Base-by-base conservation (phyloP, 2,797 vertebrate genomes). In the Knipowitschia caucasica region DNA sequence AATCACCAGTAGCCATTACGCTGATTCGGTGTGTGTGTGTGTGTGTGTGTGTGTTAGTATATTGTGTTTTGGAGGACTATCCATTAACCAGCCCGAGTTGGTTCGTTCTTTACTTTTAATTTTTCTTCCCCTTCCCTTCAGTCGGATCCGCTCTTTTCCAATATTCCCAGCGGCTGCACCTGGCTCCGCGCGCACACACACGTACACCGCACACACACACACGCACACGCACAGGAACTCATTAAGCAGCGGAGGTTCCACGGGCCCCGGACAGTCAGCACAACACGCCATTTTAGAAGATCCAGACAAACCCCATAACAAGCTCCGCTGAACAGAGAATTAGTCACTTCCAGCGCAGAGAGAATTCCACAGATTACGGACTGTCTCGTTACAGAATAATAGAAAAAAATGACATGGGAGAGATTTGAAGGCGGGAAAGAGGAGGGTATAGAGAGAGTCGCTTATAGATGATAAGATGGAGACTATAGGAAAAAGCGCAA, bases 21-120 rank as follows among this genome's bases (percentile, higher is more conserved):
- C n/a, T n/a, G n/a, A n/a, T n/a, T n/a, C n/a, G n/a, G n/a, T n/a
- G n/a, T n/a, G n/a, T n/a, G n/a, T n/a, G n/a, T n/a, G n/a, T n/a
- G n/a, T n/a, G n/a, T n/a, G n/a, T n/a, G n/a, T n/a, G n/a, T n/a
- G n/a, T n/a, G n/a, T n/a, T n/a, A n/a, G n/a, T n/a, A n/a, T n/a
- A n/a, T n/a, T n/a, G n/a, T n/a, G 62, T 83, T 88, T 82, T 45
- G 61, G 67, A 8, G 34, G 64, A 75, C 60, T 68, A 78, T 81
- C 64, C 76, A 84, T 81, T 82, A 81, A 80, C 66, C 64, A 56
- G 61, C 54, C 4, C 20, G 3, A 31, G 11, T 43, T 46, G 14
- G 6, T 56, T 42, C 12, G 8, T 64, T 60, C 58, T 64, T 72
- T 64, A 56, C 56, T 62, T 71, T 76, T 73, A 53, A 68, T 74